A percentile compares a stretch with the other conserved stretches of the same genome.
Conservation (phyloP, 2,888 invertebrate genomes). For the Himalopsyche japonica region DNA sequence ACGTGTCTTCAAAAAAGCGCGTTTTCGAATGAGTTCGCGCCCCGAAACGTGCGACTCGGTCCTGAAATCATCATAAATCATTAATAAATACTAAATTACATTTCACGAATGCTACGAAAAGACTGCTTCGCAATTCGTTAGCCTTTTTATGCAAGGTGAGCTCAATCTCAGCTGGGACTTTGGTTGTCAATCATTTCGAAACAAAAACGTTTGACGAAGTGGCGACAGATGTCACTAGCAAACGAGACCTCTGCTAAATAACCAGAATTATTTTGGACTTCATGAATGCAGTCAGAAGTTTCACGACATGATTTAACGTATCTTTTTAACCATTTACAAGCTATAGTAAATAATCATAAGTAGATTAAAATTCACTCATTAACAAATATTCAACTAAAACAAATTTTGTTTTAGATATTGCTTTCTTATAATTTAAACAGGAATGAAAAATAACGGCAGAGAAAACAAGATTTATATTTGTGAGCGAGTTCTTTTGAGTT, state of each 20-base stretch:
- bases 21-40: neutral
- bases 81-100: constrained; percentile 11
- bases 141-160: neutral
- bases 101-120: neutral
- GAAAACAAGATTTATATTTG: too few relatives aligned
- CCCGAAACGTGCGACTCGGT: constrained; percentile 2
- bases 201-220: constrained; percentile 47
- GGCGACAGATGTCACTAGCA: constrained; percentile 45
- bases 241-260: constrained; percentile 14
- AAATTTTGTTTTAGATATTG: too few relatives aligned
- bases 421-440: too few relatives aligned
- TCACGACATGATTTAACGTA: neutral
- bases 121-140: neutral
- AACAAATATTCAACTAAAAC: too few relatives aligned
- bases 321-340: neutral
- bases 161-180: neutral
- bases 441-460: too few relatives aligned
- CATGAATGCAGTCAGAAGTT: neutral
- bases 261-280: neutral
- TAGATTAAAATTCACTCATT: too few relatives aligned
- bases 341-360: too few relatives aligned
- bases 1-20: neutral
- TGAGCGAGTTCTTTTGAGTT: too few relatives aligned
- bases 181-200: constrained; percentile 39
- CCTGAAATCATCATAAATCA: constrained; percentile 27